Evolutionary conservation across 2,113 vertebrate genomes (phyloP).

Genomic region (Apistogramma diplotaenia): DNA sequence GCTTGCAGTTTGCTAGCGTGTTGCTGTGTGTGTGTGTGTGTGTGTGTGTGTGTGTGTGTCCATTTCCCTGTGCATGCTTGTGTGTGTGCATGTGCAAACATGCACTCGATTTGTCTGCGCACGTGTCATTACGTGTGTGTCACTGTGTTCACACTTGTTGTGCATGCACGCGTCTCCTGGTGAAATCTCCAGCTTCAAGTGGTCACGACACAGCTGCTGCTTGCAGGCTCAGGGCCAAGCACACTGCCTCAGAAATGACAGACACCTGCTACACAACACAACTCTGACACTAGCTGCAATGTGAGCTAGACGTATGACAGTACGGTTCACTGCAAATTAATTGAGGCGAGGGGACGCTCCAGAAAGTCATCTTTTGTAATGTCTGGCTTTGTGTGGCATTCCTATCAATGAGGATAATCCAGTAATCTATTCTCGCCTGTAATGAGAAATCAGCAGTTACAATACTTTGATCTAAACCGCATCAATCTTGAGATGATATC

Average conservation of each 20-base stretch:
- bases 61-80: not conserved
- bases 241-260: slow-evolving; percentile 48
- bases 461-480: slow-evolving; percentile 11
- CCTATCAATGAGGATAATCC: not conserved
- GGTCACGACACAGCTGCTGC: slow-evolving; percentile 67
- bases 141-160: slow-evolving; percentile 37
- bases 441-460: slow-evolving; percentile 1
- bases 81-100: not conserved
- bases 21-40: not conserved
- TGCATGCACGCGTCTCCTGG: slow-evolving; percentile 33
- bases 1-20: slow-evolving; percentile 17
- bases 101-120: slow-evolving; percentile 3
- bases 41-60: not conserved
- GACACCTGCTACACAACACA: slow-evolving; percentile 44
- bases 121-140: not conserved
- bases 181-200: slow-evolving; percentile 59
- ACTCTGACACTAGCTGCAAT: slow-evolving; percentile 21
- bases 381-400: slow-evolving; percentile 7
- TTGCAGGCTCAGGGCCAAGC: slow-evolving; percentile 54
- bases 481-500: not conserved
- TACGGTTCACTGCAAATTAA: slow-evolving; percentile 19
- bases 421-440: slow-evolving; percentile 3
- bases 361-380: slow-evolving; percentile 34
- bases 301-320: slow-evolving; percentile 18
- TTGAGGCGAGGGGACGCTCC: not conserved